Evolutionary conservation across 2,113 vertebrate genomes (phyloP).

Genomic region (Elaphurus davidianus): DNA sequence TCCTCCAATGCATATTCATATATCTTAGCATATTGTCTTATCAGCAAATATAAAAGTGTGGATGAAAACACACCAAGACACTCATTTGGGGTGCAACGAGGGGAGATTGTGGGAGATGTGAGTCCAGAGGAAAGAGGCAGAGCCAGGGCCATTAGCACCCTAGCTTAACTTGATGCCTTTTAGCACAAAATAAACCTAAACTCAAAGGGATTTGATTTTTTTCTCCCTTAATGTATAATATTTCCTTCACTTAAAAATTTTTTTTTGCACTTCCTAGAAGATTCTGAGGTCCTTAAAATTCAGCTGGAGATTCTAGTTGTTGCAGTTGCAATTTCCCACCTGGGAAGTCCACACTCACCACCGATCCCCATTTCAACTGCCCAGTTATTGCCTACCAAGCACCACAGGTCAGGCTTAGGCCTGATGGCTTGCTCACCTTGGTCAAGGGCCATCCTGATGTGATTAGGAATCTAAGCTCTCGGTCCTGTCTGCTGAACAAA

Average conservation of each 20-base stretch:
- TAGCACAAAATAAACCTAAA: neutral
- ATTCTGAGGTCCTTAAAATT: neutral
- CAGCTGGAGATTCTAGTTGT: neutral
- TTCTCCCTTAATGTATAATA: neutral
- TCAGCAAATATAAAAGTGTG: neutral
- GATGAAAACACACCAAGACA: neutral
- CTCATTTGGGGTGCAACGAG: neutral
- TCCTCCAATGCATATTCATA: neutral
- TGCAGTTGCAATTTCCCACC: neutral
- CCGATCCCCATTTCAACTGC: neutral
- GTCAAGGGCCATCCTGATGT: neutral
- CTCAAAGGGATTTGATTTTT: neutral
- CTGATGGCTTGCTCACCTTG: rapidly evolving
- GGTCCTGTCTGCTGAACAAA: neutral
- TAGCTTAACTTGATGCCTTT: neutral
- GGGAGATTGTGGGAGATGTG: neutral
- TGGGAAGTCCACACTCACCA: neutral
- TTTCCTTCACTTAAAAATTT: neutral
- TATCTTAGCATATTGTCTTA: neutral
- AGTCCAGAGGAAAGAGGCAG: neutral
- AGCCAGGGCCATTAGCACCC: neutral
- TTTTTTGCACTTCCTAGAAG: neutral
- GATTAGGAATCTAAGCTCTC: neutral
- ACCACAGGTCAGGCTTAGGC: neutral
- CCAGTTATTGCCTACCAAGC: rapidly evolving